Base-by-base conservation (phyloP, 2,113 vertebrate genomes). In the Phalacrocorax aristotelis region DNA sequence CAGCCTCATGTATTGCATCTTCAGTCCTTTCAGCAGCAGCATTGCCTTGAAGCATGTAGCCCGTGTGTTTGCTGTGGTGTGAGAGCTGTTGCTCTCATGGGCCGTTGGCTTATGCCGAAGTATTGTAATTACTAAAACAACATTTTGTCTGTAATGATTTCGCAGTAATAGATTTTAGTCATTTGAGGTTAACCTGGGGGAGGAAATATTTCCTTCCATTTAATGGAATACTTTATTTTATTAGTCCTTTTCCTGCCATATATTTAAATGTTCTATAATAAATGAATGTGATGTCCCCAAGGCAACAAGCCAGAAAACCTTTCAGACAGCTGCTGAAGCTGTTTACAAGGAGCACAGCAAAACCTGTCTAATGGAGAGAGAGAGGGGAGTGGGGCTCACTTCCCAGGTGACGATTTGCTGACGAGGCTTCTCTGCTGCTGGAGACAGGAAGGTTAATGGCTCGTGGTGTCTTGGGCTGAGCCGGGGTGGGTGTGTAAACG, bases 271-370 rank as follows among this genome's bases (percentile, higher is more conserved):
- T 79, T 96, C 76, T 91, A 1, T 91, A 87, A 95, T 84, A 95
- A 94, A 84, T 93, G 70, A 83, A 74, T 70, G 55, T 77, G 87
- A 83, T 62, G 81, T 94, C 94, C 95, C 92, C 42, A 54, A 88
- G 95, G 96, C 95, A 93, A 77, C 70, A 87, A 93, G 94, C 96
- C 96, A 96, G 95, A 68, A 96, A 96, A 66, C 89, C 91, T 96
- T 85, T 95, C 94, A 97, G 89, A 58, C 84, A 95, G 94, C 95
- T 97, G 95, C 89, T 87, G 84, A 22, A 86, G 82, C 88, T 94
- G 89, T 96, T 93, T 93, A 91, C 87, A 80, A 55, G 93, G 36
- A 76, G 57, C 11, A 8, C 48, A 85, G 84, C 84, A 93, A 54
- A 95, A 58, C 58, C 46, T 58, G 58, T 80, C 87, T 95, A 66